Percentiles rank a stretch among this genome's conserved stretches.
Evolutionary conservation across 1,140 invertebrate species (phyloP).

Genomic region (Drusus annulatus): DNA sequence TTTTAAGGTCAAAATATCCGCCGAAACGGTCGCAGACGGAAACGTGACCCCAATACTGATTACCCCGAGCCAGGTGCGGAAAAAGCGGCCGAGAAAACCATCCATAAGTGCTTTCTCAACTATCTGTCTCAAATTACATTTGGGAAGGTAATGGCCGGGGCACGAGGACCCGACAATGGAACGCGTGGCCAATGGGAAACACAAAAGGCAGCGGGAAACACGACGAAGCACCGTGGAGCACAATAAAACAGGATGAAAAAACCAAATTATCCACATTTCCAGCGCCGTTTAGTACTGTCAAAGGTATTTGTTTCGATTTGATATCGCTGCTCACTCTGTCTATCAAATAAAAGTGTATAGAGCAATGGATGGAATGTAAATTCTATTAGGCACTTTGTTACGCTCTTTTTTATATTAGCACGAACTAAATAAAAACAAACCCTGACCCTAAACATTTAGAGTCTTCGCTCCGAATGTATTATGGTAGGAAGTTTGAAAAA

Average conservation of each 20-base stretch:
- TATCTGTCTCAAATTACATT: conserved; percentile 32
- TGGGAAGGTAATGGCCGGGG: conserved; percentile 1
- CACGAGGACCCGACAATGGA: conserved; percentile 21
- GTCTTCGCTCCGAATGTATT: too few species aligned
- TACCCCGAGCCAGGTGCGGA: conserved; percentile 4
- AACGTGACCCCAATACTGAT: conserved; percentile 16
- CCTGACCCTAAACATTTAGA: too few species aligned
- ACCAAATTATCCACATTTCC: neutral
- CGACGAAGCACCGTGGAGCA: too few species aligned
- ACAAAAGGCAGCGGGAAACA: neutral
- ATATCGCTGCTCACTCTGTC: neutral
- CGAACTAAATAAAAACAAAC: too few species aligned
- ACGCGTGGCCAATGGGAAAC: conserved; percentile 23
- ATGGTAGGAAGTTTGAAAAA: too few species aligned
- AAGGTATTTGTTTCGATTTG: conserved; percentile 24
- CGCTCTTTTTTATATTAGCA: too few species aligned
- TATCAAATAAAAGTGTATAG: neutral
- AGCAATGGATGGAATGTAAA: too few species aligned
- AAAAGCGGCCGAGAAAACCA: conserved; percentile 1
- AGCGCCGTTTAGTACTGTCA: neutral
- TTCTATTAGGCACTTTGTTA: too few species aligned
- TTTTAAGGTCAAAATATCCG: neutral
- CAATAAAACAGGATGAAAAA: neutral
- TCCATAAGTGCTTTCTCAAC: conserved; percentile 8
- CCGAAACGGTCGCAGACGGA: neutral